Evolutionary conservation across 2,113 vertebrate species (phyloP).

Genomic region (Antigone vipio): DNA sequence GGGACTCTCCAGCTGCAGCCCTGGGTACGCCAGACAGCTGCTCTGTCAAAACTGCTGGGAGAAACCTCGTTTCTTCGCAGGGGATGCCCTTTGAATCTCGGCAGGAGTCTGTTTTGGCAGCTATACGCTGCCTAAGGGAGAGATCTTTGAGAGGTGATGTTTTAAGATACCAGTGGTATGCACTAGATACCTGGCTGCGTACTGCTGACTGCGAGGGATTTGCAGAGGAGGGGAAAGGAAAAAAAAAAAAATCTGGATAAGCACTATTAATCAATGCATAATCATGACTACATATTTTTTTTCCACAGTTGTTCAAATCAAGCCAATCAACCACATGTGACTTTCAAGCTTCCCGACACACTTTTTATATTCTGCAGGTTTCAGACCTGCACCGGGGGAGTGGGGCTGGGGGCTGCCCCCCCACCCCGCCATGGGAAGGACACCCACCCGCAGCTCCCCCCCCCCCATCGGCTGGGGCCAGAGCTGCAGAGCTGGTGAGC

Average conservation of each 20-base stretch:
- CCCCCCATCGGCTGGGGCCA: background rate
- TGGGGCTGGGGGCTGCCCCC: background rate
- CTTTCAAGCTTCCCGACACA: background rate
- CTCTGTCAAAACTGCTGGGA: background rate
- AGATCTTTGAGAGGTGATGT: background rate
- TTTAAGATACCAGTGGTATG: background rate
- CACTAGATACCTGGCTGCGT: background rate
- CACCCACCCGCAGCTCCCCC: background rate
- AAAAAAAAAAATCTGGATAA: background rate
- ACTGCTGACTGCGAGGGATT: background rate
- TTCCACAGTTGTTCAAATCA: background rate
- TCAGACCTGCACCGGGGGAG: background rate
- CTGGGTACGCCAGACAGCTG: constrained; percentile 14
- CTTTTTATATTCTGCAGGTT: background rate
- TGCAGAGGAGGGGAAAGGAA: background rate
- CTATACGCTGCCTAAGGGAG: background rate
- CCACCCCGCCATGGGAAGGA: background rate
- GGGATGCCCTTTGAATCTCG: constrained; percentile 4
- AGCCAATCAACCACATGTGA: background rate
- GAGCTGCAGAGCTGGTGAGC: background rate
- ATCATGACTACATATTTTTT: background rate
- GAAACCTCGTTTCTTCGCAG: background rate
- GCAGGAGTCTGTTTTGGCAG: constrained; percentile 22
- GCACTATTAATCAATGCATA: background rate
- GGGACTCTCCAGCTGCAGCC: constrained; percentile 13